phyloP scores from a whole-genome alignment of 2,113 vertebrate species.

The Diadophis punctatus region DNA sequence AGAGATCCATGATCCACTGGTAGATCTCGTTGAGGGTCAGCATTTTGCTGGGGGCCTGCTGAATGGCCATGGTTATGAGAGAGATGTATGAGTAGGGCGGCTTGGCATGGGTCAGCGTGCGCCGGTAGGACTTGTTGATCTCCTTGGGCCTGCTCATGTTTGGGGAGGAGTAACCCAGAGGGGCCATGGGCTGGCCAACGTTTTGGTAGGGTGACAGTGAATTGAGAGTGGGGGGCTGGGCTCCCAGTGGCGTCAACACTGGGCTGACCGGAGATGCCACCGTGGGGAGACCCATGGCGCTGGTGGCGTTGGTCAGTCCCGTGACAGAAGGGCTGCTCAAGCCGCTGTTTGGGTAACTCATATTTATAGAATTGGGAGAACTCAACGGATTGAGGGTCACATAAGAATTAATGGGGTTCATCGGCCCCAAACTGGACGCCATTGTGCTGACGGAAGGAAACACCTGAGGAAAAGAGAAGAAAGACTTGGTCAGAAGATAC shows the following conservation, averaged over 20 bases:
- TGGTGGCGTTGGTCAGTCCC: conserved; percentile 66
- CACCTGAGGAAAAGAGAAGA: conserved; percentile 66
- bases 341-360: conserved; percentile 70
- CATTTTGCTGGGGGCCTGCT: conserved; percentile 89
- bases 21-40: conserved; percentile 91
- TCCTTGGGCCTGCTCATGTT: conserved; percentile 76
- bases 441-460: conserved; percentile 79
- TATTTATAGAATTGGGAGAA: conserved; percentile 73
- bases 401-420: conserved; percentile 86
- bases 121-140: conserved; percentile 79
- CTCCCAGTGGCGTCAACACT: conserved; percentile 70
- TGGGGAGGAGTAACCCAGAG: conserved; percentile 63
- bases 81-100: conserved; percentile 91
- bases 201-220: conserved; percentile 77
- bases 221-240: conserved; percentile 65
- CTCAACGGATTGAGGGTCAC: conserved; percentile 82
- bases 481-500: not conserved
- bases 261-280: conserved; percentile 73
- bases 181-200: conserved; percentile 73
- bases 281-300: conserved; percentile 70
- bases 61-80: conserved; percentile 92
- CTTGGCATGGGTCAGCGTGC: conserved; percentile 86
- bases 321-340: conserved; percentile 67
- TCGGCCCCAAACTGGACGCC: conserved; percentile 72
- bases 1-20: conserved; percentile 95